Base-by-base conservation (phyloP, 2,113 vertebrate species). In the Choloepus hoffmanni region DNA sequence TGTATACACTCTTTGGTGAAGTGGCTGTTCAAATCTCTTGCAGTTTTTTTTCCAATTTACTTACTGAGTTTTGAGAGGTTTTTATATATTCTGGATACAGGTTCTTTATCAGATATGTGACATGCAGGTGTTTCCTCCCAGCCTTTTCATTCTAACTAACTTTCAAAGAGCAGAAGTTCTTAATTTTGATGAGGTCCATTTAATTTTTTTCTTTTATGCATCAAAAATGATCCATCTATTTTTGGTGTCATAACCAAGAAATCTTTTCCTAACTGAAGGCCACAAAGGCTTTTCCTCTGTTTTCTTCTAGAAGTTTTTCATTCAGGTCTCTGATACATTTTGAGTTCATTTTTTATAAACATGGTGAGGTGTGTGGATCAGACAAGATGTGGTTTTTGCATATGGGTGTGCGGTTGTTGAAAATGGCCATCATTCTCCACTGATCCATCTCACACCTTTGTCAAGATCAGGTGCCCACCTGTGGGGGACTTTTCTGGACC, bases 251-350 rank as follows among this genome's bases (percentile, higher is more conserved):
- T n/a, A 62, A 33, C n/a, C 70, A 21, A 78, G 70, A 58, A 45
- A 45, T 90, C n/a, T 62, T 78, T 85, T 94, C 43, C 62, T 70
- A 43, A 53, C 14, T 19, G 53, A 26, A 53, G 43, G 43, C 40
- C 63, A 90, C 53, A 48, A 24, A 16, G 5, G 5, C n/a, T 67
- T 63, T 65, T 67, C 70, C 62, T 30, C 14, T 60, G n/a, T 92
- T 79, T 89, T 67, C 62, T 89, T 92, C 72, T 92, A 18, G 21
- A 53, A 68, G 74, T 85, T 84, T 78, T 45, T 23, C 23, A 58
- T 79, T 68, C 11, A 68, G 43, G 21, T 28, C 53, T 63, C 0
- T 43, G n/a, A 53, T 45, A 43, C 7, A 15, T n/a, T 28, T 36
- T 4, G 43, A 50, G 23, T 33, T 85, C 10, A n/a, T 26, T 53